Conservation (phyloP, 1,140 invertebrate genomes). For the Battus philenor region DNA sequence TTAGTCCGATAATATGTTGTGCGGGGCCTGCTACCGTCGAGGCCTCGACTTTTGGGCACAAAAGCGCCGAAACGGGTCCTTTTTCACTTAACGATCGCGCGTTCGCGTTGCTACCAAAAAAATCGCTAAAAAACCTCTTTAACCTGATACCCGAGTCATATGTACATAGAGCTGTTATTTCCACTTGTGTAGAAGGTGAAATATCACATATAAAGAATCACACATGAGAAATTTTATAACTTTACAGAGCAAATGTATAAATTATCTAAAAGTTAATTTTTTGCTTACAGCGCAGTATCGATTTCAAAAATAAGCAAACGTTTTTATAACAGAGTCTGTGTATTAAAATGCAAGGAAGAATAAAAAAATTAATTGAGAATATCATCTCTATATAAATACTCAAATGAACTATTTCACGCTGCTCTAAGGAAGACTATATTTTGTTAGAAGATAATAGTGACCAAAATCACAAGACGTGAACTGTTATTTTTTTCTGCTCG, state of each 20-base stretch:
- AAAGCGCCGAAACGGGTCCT: constrained; percentile 63
- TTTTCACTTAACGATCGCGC: constrained; percentile 64
- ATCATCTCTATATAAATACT: constrained; percentile 32
- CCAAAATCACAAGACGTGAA: constrained; percentile 65
- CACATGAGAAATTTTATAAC: no score
- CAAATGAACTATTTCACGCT: constrained; percentile 60
- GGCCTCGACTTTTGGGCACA: constrained; percentile 42
- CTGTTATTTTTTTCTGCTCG: constrained; percentile 41
- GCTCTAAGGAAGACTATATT: constrained; percentile 50
- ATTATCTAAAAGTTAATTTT: no score
- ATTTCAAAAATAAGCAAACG: no score
- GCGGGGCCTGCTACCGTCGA: constrained; percentile 44
- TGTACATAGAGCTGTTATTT: constrained; percentile 33
- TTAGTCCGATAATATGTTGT: constrained; percentile 59
- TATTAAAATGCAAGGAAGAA: no score
- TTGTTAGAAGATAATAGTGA: constrained; percentile 64
- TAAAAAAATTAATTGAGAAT: no score
- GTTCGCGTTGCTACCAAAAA: constrained; percentile 52
- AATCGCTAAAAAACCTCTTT: constrained; percentile 51
- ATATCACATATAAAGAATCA: no score
- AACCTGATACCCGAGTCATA: constrained; percentile 49
- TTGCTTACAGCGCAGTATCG: no score
- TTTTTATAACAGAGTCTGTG: no score
- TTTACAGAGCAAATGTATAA: no score
- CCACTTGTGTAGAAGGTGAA: no score